phyloP scores from a whole-genome alignment of 2,113 vertebrate species.

The Perca flavescens region DNA sequence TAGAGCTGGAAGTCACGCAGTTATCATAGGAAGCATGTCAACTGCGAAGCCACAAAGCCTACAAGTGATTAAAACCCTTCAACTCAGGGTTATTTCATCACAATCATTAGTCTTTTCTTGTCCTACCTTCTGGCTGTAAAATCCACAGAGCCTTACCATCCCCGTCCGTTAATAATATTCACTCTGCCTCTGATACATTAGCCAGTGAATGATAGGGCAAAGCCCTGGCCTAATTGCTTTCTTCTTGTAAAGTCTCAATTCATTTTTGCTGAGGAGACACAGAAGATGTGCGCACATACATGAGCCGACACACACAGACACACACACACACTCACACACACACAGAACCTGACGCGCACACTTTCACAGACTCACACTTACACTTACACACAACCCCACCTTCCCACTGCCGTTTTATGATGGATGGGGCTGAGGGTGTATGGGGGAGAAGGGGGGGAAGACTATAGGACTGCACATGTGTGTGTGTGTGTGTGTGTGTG shows the following conservation, averaged over 20 bases:
- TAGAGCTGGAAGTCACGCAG: constrained; percentile 62
- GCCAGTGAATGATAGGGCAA: constrained; percentile 82
- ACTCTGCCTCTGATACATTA: constrained; percentile 83
- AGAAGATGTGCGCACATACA: constrained; percentile 61
- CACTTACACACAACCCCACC: constrained; percentile 71
- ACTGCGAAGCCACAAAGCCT: constrained; percentile 76
- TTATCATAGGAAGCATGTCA: constrained; percentile 79
- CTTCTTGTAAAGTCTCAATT: constrained; percentile 85
- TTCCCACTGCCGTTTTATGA: constrained; percentile 81
- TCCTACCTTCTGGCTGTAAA: constrained; percentile 80
- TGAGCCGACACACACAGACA: constrained; percentile 40
- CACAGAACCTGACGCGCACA: constrained; percentile 24
- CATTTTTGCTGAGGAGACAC: constrained; percentile 83
- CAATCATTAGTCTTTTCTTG: constrained; percentile 80
- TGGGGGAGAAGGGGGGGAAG: constrained; percentile 58
- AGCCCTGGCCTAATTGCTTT: constrained; percentile 84
- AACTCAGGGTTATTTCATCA: constrained; percentile 80
- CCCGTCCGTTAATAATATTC: constrained; percentile 80
- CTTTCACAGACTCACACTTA: constrained; percentile 65
- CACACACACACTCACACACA: neutral
- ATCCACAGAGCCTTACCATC: constrained; percentile 72
- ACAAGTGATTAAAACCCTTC: constrained; percentile 84
- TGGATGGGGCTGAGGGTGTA: constrained; percentile 81
- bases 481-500: constrained; percentile 48
- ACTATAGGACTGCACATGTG: constrained; percentile 52